A percentile compares a stretch with the other conserved stretches of the same genome.
phyloP scores from a whole-genome alignment of 2,888 invertebrate genomes.

The Chromoteleia sp. region DNA sequence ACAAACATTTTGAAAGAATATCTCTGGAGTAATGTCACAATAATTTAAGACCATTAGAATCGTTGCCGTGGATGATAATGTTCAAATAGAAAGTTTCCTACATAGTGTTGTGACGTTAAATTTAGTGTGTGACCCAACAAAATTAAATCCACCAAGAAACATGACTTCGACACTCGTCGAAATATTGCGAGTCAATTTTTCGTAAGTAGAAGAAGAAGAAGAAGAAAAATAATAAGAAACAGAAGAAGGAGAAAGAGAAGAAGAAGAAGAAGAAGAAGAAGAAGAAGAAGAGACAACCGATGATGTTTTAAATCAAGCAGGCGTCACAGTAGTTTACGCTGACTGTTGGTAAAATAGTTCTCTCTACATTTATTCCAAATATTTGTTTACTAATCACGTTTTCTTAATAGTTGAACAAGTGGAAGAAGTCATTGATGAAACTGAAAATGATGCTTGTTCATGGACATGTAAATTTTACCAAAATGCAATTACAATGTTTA shows the following conservation, averaged over 20 bases:
- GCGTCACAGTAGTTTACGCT: constrained; percentile 17
- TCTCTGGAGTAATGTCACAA: too few species aligned
- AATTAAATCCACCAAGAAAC: too few species aligned
- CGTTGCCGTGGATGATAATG: too few species aligned
- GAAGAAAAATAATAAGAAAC: too few species aligned
- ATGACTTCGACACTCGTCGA: too few species aligned
- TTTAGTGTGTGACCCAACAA: too few species aligned
- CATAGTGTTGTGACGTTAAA: too few species aligned
- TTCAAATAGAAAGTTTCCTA: too few species aligned
- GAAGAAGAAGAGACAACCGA: constrained; percentile 36
- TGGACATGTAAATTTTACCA: background rate
- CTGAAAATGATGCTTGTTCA: constrained; percentile 2
- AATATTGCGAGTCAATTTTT: too few species aligned
- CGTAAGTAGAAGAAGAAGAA: constrained; percentile 72
- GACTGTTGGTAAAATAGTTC: constrained; percentile 31
- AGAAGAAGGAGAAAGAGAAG: too few species aligned
- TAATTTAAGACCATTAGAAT: too few species aligned
- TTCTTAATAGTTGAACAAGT: constrained; percentile 33
- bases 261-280: constrained; percentile 25
- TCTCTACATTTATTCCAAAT: background rate
- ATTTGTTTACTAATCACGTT: background rate
- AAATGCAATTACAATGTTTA: background rate
- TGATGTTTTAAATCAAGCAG: background rate
- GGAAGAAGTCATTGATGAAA: constrained; percentile 37
- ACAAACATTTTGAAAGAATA: too few species aligned